Base-by-base conservation (phyloP, 2,113 vertebrate genomes). In the Rhizomys pruinosus region DNA sequence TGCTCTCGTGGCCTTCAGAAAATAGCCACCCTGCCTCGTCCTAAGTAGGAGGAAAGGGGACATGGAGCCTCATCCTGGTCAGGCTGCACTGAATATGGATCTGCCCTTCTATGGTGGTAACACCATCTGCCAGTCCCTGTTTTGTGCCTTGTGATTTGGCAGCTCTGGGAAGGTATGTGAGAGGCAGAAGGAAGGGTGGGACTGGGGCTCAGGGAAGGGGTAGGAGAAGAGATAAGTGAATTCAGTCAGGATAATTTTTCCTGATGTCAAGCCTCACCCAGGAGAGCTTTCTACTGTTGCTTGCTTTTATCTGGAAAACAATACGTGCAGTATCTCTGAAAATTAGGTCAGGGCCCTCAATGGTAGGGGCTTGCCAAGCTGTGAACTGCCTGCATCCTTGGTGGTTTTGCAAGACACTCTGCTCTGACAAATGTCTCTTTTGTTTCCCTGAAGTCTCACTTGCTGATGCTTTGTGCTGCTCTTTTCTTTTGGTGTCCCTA, bases 331-430 rank as follows among this genome's bases (percentile, higher is more conserved):
- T 74, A 13, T 84, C 90, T 96, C 87, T 94, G 82, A 66, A 0
- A 97, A 98, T 90, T 80, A 95, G 97, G 97, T 97, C 96, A 93
- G 12, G 78, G 79, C 85, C 94, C 88, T 96, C 77, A 42, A 64
- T 88, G 3, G 94, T 76, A 96, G 93, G 76, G 95, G 13, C 93
- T 72, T 93, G 95, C 97, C 96, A 97, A 96, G 95, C 94, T 74
- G 52, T 71, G 92, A 7, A 95, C 93, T 12, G 93, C 90, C 34
- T 93, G 57, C 12, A 59, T 90, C 95, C 96, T 39, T 84, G 0
- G 4, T 11, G 93, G 93, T 79, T 77, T 96, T 39, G 5, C 22
- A 85, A 44, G 84, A 91, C 20, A 79, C 79, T 52, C 2, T 34
- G 11, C 86, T 89, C 96, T 97, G 94, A 96, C 95, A 97, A 95